phyloP scores from a whole-genome alignment of 2,797 vertebrate genomes.

The Ceyx erithaca region DNA sequence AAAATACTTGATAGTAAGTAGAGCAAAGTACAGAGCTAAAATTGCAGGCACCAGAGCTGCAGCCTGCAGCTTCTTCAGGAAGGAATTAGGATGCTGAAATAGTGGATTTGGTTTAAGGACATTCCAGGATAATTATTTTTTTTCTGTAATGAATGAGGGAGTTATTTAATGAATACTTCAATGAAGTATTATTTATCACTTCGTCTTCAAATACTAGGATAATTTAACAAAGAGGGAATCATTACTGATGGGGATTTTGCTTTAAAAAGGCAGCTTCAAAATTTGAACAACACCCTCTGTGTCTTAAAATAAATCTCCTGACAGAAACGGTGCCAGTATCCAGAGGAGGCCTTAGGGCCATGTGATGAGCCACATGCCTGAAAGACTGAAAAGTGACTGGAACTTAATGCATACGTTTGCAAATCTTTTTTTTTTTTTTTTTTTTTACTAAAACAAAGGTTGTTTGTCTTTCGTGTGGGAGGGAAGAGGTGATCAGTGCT shows the following conservation, averaged over 20 bases:
- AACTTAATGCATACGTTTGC: not conserved
- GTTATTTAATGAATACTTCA: not conserved
- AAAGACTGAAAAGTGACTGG: not conserved
- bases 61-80: not conserved
- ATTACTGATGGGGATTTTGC: not conserved
- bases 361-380: not conserved
- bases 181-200: not conserved
- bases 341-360: not conserved
- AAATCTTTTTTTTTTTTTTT: not conserved
- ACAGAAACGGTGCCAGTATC: not conserved
- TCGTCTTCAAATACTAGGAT: not conserved
- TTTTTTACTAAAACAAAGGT: not conserved
- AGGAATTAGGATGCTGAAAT: not conserved
- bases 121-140: not conserved
- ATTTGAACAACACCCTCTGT: not conserved
- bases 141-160: not conserved
- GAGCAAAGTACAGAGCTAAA: not conserved
- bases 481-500: not conserved
- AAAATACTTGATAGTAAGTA: not conserved
- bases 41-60: not conserved
- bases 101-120: not conserved
- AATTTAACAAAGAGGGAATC: not conserved
- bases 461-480: not conserved
- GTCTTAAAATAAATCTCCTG: constrained; percentile 14
- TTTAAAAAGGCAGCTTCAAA: not conserved